Evolutionary conservation across 2,113 vertebrate species (phyloP).

Genomic region (Hipposideros armiger): DNA sequence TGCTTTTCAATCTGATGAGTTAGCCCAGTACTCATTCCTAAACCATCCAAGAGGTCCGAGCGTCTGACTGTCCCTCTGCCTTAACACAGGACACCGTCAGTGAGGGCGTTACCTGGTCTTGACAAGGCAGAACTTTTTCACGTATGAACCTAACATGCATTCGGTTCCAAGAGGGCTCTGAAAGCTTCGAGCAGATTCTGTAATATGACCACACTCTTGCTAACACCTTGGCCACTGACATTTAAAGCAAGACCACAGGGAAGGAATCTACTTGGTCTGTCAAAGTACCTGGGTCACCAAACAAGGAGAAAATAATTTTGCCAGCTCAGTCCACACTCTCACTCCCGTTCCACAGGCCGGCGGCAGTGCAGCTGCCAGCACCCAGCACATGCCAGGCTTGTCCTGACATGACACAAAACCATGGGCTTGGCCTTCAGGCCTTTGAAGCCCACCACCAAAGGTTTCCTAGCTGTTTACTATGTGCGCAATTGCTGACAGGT

Average conservation of each 20-base stretch:
- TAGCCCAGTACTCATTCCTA: background rate
- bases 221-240: background rate
- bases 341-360: background rate
- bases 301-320: background rate
- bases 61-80: background rate
- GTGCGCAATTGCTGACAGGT: background rate
- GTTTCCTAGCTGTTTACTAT: rapidly evolving
- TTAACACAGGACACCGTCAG: background rate
- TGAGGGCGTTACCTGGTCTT: background rate
- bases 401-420: background rate
- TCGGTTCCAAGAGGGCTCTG: background rate
- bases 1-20: background rate
- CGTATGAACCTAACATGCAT: no score
- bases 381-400: rapidly evolving
- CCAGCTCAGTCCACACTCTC: rapidly evolving
- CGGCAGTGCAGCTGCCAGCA: background rate
- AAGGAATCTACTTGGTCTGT: background rate
- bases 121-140: background rate
- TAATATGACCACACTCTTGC: background rate
- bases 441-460: background rate
- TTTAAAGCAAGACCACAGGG: background rate
- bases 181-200: background rate
- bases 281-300: background rate
- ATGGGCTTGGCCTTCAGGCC: background rate
- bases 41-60: background rate